Evolutionary conservation across 2,888 invertebrate genomes (phyloP), one percentile per base, ranked within the genome.

Genomic region (Phengaris arion): DNA sequence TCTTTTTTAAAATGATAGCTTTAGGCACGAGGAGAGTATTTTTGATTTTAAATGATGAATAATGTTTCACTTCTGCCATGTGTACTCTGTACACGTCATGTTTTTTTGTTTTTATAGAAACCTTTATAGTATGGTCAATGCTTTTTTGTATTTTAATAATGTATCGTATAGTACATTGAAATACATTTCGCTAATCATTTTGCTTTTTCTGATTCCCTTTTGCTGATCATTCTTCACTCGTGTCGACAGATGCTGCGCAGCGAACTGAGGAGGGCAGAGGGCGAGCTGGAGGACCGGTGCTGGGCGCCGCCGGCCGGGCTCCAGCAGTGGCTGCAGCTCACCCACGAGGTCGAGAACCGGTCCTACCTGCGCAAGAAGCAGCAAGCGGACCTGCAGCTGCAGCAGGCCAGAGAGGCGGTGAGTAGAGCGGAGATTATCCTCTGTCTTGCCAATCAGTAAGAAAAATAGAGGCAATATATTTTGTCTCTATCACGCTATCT

Each of bases 281-380:
- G 97, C 75, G 98, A 98, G 90, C 92, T 98, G 68, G 98, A 98
- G 83, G 97, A 97, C 86, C 95, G 97, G 76, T 97, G 97, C 86
- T 98, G 98, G 97, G 96, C 97, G 45, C 98, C 98, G 0, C 98
- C 98, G 0, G 94, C 95, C 1, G 97, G 97, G 3, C 94, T 99
- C 7, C 99, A 99, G 85, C 97, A 97, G 80, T 99, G 99, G 98
- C 93, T 99, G 15, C 98, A 99, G 86, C 94, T 98, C 74, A 99
- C 99, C 0, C 98, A 99, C 89, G 99, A 99, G 93, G 95, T 98
- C 77, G 99, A 99, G 91, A 97, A 98, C 89, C 96, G 97, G 81
- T 94, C 97, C 22, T 98, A 98, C 86, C 94, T 97, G 77, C 96
- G 97, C 81, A 98, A 99, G 90, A 97, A 97, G 87, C 94, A 96